Evolutionary conservation across 2,113 vertebrate species (phyloP).

Genomic region (Siphamia tubifer): DNA sequence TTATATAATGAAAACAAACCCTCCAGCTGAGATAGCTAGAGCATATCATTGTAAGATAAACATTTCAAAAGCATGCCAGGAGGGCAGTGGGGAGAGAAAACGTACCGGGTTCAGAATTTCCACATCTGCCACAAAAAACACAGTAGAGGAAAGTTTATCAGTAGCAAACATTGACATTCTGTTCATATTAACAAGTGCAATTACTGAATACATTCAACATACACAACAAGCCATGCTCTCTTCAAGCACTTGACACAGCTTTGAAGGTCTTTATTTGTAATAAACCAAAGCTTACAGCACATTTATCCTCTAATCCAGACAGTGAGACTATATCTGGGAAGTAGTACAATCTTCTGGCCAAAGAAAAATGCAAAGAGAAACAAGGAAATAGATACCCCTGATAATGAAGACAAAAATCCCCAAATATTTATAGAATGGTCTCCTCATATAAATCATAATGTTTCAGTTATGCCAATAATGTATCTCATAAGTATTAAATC

Average conservation of each 20-base stretch:
- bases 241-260: slow-evolving; percentile 11
- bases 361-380: slow-evolving; percentile 29
- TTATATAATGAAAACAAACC: slow-evolving; percentile 53
- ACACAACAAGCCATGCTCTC: slow-evolving; percentile 17
- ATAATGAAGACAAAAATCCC: slow-evolving; percentile 66
- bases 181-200: slow-evolving; percentile 32
- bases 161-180: slow-evolving; percentile 36
- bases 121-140: slow-evolving; percentile 64
- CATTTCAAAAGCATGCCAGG: slow-evolving; percentile 50
- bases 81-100: slow-evolving; percentile 28
- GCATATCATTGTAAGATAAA: slow-evolving; percentile 48
- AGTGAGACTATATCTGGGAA: slow-evolving; percentile 5
- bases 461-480: slow-evolving; percentile 34
- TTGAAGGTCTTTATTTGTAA: slow-evolving; percentile 46
- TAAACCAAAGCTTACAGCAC: slow-evolving; percentile 50
- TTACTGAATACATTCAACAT: slow-evolving; percentile 3
- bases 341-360: slow-evolving; percentile 1
- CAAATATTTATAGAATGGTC: slow-evolving; percentile 69
- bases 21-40: slow-evolving; percentile 46
- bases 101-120: slow-evolving; percentile 70
- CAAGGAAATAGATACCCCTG: slow-evolving; percentile 29
- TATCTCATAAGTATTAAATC: slow-evolving; percentile 48
- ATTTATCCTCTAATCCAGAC: slow-evolving; percentile 29
- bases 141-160: slow-evolving; percentile 47
- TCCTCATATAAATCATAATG: slow-evolving; percentile 53